A percentile compares a stretch with the other conserved stretches of the same genome.
phyloP scores from a whole-genome alignment of 2,797 vertebrate species.

The Pseudopleuronectes americanus region DNA sequence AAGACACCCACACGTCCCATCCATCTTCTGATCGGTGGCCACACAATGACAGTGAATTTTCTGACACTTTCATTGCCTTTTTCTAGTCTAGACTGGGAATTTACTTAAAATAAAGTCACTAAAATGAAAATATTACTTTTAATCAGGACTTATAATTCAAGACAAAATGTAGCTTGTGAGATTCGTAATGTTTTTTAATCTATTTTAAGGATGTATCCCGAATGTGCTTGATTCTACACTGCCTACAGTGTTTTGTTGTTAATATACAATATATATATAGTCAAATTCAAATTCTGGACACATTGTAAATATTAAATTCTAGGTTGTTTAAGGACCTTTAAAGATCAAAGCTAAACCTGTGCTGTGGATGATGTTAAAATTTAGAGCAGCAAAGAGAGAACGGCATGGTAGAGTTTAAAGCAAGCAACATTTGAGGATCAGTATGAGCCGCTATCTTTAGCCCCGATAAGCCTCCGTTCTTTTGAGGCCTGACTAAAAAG shows the following conservation, averaged over 20 bases:
- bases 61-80: slow-evolving; percentile 31
- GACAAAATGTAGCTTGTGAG: neutral
- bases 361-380: too few relatives aligned
- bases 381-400: too few relatives aligned
- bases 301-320: neutral
- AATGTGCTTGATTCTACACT: neutral
- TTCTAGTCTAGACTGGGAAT: neutral
- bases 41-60: slow-evolving; percentile 53
- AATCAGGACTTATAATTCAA: neutral
- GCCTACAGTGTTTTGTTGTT: neutral
- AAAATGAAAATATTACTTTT: too few relatives aligned
- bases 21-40: slow-evolving; percentile 54
- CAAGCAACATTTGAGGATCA: neutral
- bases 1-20: slow-evolving; percentile 60
- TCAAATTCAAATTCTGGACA: neutral
- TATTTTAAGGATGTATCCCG: neutral
- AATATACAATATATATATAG: neutral
- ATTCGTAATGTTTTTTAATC: too few relatives aligned
- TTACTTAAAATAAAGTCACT: slow-evolving; percentile 16
- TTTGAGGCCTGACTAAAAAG: slow-evolving; percentile 4
- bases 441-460: neutral
- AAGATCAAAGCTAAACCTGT: neutral
- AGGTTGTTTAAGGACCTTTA: neutral
- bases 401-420: neutral
- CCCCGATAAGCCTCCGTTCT: neutral